These are phyloP conservation scores for Apistogramma diplotaenia DNA, from an alignment of 2,113 vertebrate genomes.

Conservation along the genomic window DNA sequence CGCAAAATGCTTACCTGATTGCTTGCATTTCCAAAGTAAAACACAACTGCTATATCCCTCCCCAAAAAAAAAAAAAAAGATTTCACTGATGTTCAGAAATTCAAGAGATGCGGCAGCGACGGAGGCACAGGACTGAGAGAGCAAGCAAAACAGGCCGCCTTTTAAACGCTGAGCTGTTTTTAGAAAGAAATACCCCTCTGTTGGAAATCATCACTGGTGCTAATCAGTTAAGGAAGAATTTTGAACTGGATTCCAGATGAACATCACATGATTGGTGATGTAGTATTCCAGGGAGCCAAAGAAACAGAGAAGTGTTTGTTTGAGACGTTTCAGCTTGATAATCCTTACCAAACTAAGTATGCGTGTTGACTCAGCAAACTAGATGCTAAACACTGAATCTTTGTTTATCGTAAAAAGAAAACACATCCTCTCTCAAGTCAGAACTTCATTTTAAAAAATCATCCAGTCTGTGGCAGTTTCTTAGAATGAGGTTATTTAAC, in stretches of 20 bases:
- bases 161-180: neutral
- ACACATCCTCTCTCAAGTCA: neutral
- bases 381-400: neutral
- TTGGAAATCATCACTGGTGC: constrained; percentile 17
- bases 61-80: neutral
- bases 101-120: neutral
- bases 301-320: constrained; percentile 14
- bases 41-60: neutral
- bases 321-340: neutral
- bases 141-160: neutral
- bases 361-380: neutral
- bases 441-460: too few relatives aligned
- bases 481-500: neutral
- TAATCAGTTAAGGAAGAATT: constrained; percentile 41
- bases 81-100: neutral
- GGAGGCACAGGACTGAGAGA: neutral
- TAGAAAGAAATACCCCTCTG: constrained; percentile 17
- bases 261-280: constrained; percentile 23
- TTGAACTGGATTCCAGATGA: neutral
- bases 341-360: neutral
- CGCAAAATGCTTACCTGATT: constrained; percentile 51
- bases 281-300: neutral
- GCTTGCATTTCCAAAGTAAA: constrained; percentile 49
- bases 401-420: neutral
- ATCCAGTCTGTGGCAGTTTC: neutral